phyloP scores from a whole-genome alignment of 2,888 invertebrate species.

The Ornithoptera alexandrae region DNA sequence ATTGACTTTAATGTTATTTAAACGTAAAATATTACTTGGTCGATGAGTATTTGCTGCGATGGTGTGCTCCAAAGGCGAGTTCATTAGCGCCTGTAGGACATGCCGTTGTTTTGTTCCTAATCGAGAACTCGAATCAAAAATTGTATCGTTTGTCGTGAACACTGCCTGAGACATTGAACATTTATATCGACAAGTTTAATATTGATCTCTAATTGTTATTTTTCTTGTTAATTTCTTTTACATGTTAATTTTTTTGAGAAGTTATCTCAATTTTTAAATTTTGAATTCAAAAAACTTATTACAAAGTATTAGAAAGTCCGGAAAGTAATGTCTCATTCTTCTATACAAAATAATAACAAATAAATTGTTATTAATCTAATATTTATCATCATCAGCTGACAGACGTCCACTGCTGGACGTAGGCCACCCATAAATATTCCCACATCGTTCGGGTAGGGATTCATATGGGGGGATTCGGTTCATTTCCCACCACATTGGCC shows the following conservation, averaged over 20 bases:
- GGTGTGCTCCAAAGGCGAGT: slow-evolving; percentile 15
- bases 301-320: too few species aligned
- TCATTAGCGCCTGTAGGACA: slow-evolving; percentile 20
- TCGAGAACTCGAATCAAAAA: slow-evolving; percentile 8
- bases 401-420: too few species aligned
- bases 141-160: slow-evolving; percentile 1
- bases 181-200: neutral
- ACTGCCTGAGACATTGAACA: neutral
- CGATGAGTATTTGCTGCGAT: slow-evolving; percentile 15
- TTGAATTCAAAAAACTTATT: neutral
- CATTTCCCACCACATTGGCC: too few species aligned
- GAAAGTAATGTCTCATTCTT: too few species aligned
- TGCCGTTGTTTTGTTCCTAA: slow-evolving; percentile 12
- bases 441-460: too few species aligned
- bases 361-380: too few species aligned
- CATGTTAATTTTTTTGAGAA: too few species aligned
- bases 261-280: neutral
- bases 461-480: too few species aligned
- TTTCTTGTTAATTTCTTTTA: neutral
- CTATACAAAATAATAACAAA: too few species aligned
- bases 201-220: too few species aligned
- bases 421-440: too few species aligned
- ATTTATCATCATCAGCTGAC: too few species aligned
- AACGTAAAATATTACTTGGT: slow-evolving; percentile 1
- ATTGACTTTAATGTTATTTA: neutral